A percentile compares a stretch with the other conserved stretches of the same genome.
Evolutionary conservation across 2,113 vertebrate species (phyloP).

Genomic region (Cervus canadensis): DNA sequence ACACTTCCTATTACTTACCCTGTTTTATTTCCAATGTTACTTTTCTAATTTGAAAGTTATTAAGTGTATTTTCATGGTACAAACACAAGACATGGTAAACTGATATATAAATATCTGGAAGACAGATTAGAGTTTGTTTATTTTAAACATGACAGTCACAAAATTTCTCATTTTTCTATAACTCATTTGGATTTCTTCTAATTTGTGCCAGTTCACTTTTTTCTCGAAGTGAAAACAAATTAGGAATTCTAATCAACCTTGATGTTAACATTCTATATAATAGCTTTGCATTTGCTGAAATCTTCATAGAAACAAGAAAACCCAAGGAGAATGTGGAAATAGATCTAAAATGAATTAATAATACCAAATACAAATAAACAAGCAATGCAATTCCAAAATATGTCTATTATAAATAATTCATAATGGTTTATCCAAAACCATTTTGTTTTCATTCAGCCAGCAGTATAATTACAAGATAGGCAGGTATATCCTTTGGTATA

Average conservation of each 20-base stretch:
- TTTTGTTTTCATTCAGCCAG: constrained; percentile 35
- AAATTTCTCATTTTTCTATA: background rate
- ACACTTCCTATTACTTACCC: background rate
- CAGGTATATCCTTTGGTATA: constrained; percentile 25
- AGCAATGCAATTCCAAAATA: constrained; percentile 15
- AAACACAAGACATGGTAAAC: background rate
- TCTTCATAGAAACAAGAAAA: background rate
- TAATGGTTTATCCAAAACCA: background rate
- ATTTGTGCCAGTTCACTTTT: background rate
- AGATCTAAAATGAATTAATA: background rate
- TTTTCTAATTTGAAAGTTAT: background rate
- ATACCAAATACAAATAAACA: constrained; percentile 27
- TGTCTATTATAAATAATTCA: constrained; percentile 12
- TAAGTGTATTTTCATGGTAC: background rate
- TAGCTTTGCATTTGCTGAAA: background rate
- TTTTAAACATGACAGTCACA: background rate
- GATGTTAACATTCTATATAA: background rate
- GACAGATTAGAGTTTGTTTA: background rate
- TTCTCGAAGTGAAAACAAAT: background rate
- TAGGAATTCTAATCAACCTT: background rate
- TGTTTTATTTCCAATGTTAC: background rate
- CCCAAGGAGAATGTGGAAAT: background rate
- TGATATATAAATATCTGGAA: background rate
- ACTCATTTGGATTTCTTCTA: background rate
- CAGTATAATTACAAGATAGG: constrained; percentile 13